Evolutionary conservation across 2,113 vertebrate species (phyloP).

Genomic region (Tylochromis polylepis): DNA sequence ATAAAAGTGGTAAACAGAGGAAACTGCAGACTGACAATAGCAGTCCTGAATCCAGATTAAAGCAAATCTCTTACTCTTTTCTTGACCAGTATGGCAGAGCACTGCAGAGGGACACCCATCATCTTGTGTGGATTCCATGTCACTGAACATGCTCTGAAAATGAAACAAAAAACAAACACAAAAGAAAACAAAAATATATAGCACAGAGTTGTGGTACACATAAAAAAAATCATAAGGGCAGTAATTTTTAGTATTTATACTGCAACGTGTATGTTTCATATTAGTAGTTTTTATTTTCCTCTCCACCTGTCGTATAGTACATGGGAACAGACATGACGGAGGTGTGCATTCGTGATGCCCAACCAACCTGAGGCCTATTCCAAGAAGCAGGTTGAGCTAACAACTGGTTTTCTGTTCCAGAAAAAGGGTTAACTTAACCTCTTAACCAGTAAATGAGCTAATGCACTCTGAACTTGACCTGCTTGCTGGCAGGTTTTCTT

Average conservation of each 20-base stretch:
- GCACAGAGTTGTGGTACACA: not conserved
- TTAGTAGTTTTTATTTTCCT: not conserved
- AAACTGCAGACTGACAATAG: not conserved
- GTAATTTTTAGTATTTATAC: not conserved
- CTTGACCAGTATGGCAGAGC: not conserved
- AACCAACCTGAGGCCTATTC: not conserved
- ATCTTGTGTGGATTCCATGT: not conserved
- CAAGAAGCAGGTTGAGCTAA: not conserved
- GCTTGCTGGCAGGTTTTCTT: too few species aligned
- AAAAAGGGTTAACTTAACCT: not conserved
- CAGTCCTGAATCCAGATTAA: not conserved
- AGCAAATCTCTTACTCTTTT: not conserved
- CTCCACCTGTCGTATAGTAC: too few species aligned
- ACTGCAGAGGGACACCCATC: not conserved
- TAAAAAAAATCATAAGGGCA: not conserved
- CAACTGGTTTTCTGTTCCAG: not conserved
- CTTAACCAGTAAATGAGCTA: not conserved
- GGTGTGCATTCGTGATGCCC: rapidly evolving
- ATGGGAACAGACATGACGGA: too few species aligned
- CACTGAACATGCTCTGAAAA: not conserved
- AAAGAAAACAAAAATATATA: rapidly evolving
- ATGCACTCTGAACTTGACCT: not conserved
- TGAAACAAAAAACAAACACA: not conserved
- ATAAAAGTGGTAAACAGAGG: not conserved
- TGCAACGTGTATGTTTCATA: not conserved